A percentile compares a stretch with the other conserved stretches of the same genome.
phyloP scores from a whole-genome alignment of 2,888 invertebrate species.

The Parochlus steinenii region DNA sequence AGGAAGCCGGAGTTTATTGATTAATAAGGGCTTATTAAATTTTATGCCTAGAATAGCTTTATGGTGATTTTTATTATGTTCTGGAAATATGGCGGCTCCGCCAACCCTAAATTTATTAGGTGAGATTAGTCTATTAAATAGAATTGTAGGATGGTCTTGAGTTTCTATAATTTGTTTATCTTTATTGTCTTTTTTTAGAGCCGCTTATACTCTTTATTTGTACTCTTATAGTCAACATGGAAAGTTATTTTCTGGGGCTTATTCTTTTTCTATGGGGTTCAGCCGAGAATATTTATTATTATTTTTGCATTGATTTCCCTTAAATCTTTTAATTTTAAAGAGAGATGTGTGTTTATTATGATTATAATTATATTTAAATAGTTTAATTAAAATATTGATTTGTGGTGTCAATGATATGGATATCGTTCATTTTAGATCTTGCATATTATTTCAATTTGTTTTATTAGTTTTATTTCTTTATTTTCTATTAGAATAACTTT shows the following conservation, averaged over 20 bases:
- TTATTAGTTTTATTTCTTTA: slow-evolving; percentile 34
- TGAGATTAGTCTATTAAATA: slow-evolving; percentile 46
- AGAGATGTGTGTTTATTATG: slow-evolving; percentile 35
- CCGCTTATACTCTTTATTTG: slow-evolving; percentile 44
- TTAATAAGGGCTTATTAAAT: slow-evolving; percentile 45
- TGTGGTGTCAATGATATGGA: slow-evolving; percentile 44
- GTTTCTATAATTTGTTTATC: slow-evolving; percentile 36
- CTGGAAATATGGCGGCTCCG: slow-evolving; percentile 47
- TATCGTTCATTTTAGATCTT: slow-evolving; percentile 33
- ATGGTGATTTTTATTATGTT: slow-evolving; percentile 47
- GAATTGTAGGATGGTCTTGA: slow-evolving; percentile 35
- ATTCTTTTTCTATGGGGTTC: slow-evolving; percentile 33
- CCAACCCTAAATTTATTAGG: slow-evolving; percentile 49
- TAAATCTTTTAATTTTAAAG: slow-evolving; percentile 43
- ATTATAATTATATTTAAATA: slow-evolving; percentile 41
- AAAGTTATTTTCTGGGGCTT: slow-evolving; percentile 32
- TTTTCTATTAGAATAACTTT: slow-evolving; percentile 30
- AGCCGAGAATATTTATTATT: slow-evolving; percentile 42
- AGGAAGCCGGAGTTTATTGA: slow-evolving; percentile 40
- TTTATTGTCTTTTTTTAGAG: slow-evolving; percentile 45
- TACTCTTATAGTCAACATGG: slow-evolving; percentile 47
- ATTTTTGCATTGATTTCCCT: slow-evolving; percentile 43
- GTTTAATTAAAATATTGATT: slow-evolving; percentile 51
- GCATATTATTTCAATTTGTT: slow-evolving; percentile 35
- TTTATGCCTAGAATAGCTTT: slow-evolving; percentile 39